phyloP scores from a whole-genome alignment of 2,888 invertebrate genomes.

The Fragum whitleyi region DNA sequence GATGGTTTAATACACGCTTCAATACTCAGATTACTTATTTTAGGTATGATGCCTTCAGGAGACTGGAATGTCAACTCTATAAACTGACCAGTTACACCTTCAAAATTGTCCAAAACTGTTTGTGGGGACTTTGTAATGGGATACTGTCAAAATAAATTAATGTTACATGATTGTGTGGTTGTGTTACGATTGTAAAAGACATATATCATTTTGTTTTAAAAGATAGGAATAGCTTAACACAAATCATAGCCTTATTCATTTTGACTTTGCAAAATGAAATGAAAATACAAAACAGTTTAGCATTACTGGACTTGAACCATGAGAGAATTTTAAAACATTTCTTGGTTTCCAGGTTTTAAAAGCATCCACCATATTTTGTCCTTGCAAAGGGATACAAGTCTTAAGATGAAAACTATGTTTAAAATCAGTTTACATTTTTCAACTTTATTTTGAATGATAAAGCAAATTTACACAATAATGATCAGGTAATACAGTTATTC shows the following conservation, averaged over 20 bases:
- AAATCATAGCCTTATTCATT: background rate
- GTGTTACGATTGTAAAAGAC: background rate
- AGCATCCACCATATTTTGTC: too few relatives aligned
- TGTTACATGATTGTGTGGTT: background rate
- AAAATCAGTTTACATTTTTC: too few relatives aligned
- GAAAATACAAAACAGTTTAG: too few relatives aligned
- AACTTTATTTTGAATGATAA: too few relatives aligned
- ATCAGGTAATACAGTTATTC: too few relatives aligned
- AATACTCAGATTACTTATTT: conserved; percentile 7
- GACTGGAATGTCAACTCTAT: conserved; percentile 18
- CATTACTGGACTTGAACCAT: too few relatives aligned
- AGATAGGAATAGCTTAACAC: background rate
- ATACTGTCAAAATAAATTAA: conserved; percentile 16
- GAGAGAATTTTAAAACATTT: too few relatives aligned
- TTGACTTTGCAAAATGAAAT: background rate
- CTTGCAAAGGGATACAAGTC: too few relatives aligned
- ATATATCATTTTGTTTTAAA: background rate
- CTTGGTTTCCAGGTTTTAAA: too few relatives aligned
- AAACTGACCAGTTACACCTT: conserved; percentile 19
- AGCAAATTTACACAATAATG: too few relatives aligned
- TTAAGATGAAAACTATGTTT: too few relatives aligned
- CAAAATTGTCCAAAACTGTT: conserved; percentile 27
- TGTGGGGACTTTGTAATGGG: conserved; percentile 14
- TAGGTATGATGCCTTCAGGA: conserved; percentile 18
- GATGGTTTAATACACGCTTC: conserved; percentile 27